Conservation (phyloP, 2,888 invertebrate genomes). For the Tachystola acroxantha region DNA sequence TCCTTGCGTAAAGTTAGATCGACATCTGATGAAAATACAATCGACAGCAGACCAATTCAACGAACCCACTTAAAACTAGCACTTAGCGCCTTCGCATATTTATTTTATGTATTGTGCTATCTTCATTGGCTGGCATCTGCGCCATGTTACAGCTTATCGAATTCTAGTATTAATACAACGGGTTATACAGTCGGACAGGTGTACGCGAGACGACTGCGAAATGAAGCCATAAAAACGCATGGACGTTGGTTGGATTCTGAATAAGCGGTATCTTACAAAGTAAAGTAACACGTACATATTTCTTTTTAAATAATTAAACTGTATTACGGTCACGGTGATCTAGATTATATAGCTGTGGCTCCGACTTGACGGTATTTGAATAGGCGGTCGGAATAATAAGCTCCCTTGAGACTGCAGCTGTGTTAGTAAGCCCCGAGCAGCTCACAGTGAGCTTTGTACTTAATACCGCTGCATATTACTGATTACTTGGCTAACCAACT, state of each 20-base stretch:
- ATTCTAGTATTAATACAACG: no score
- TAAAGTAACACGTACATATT: slow-evolving; percentile 1
- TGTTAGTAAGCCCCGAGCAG: slow-evolving; percentile 28
- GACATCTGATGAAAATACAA: no score
- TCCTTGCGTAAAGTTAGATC: no score
- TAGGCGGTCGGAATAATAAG: slow-evolving; percentile 30
- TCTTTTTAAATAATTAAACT: slow-evolving; percentile 5
- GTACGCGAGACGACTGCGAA: slow-evolving; percentile 27
- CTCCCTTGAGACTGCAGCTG: slow-evolving; percentile 44
- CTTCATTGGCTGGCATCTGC: no score
- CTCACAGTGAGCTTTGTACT: slow-evolving; percentile 38
- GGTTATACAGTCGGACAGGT: neutral
- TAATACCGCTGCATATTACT: slow-evolving; percentile 41
- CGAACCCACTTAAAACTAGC: no score
- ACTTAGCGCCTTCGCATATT: no score
- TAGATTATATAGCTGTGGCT: slow-evolving; percentile 3
- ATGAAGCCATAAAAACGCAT: slow-evolving; percentile 30
- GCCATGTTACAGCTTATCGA: no score
- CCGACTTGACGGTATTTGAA: slow-evolving; percentile 17
- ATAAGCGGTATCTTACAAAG: slow-evolving; percentile 8
- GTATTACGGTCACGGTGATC: slow-evolving; percentile 1
- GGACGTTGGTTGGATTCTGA: slow-evolving; percentile 4
- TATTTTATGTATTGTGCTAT: no score
- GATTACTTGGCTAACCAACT: slow-evolving; percentile 29
- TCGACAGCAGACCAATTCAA: no score